Percentiles rank a stretch among this genome's conserved stretches.
Evolutionary conservation across 35 echinoderm and acorn worm species (phyloP).

Genomic region (Acanthaster planci): DNA sequence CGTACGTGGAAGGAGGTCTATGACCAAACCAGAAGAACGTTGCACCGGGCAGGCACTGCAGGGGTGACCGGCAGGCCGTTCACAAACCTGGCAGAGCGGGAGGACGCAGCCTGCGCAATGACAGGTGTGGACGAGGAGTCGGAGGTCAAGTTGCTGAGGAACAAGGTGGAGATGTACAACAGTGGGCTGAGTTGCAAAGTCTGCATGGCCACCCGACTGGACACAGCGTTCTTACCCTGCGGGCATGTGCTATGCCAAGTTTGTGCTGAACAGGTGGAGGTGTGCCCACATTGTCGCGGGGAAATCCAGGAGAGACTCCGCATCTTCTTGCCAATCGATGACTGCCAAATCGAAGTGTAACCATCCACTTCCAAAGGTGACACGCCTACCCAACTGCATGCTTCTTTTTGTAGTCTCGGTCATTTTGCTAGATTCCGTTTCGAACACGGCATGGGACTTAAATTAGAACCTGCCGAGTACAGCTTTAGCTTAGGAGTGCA

Average conservation of each 20-base stretch:
- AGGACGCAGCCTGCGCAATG: conserved; percentile 29
- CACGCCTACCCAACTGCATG: background rate
- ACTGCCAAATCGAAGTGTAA: background rate
- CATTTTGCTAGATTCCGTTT: background rate
- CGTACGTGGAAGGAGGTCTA: conserved; percentile 86
- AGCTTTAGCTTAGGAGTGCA: conserved; percentile 5
- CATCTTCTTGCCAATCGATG: conserved; percentile 52
- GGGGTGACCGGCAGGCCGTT: background rate
- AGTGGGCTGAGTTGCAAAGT: conserved; percentile 75
- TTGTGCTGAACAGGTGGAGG: conserved; percentile 60
- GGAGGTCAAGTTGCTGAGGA: conserved; percentile 38
- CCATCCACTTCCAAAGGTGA: background rate
- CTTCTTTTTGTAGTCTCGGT: conserved; percentile 11
- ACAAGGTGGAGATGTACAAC: conserved; percentile 59
- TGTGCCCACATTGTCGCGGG: conserved; percentile 68
- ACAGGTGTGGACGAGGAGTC: background rate
- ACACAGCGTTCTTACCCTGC: conserved; percentile 82
- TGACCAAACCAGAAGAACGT: conserved; percentile 68
- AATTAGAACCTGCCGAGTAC: no score
- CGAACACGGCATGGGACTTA: no score
- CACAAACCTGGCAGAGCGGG: background rate
- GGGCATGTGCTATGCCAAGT: conserved; percentile 70
- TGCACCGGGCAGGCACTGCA: conserved; percentile 42
- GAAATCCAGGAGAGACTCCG: conserved; percentile 61
- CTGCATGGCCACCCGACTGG: conserved; percentile 76